Percentiles rank a stretch among this genome's conserved stretches.
Evolutionary conservation across 2,797 vertebrate species (phyloP).

Genomic region (Alca torda): DNA sequence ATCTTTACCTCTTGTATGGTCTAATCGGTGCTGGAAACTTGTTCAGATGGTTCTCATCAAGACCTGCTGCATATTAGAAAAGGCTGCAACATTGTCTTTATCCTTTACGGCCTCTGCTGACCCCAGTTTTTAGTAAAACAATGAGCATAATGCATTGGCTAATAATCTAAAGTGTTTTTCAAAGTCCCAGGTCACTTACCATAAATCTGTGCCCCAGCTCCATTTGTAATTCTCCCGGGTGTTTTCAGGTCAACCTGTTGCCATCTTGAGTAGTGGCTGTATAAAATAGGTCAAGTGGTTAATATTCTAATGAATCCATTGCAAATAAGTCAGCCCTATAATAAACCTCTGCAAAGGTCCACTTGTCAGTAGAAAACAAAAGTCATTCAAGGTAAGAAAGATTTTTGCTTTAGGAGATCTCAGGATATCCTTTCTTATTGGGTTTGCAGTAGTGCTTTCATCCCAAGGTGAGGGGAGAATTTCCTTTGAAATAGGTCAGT

Average conservation of each 20-base stretch:
- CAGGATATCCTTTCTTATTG: background rate
- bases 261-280: background rate
- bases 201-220: background rate
- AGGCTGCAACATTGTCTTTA: background rate
- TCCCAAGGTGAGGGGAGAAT: background rate
- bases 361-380: background rate
- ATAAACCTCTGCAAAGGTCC: background rate
- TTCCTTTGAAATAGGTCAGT: background rate
- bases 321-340: background rate
- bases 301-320: constrained; percentile 20
- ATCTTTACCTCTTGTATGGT: background rate
- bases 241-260: background rate
- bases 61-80: background rate
- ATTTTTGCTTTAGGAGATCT: background rate
- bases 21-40: background rate
- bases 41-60: background rate
- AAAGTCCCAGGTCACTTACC: background rate
- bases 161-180: background rate
- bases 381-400: background rate
- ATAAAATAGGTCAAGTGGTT: constrained; percentile 6
- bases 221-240: background rate
- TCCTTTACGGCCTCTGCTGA: background rate
- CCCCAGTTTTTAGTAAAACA: background rate
- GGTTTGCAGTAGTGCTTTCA: background rate
- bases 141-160: background rate